These are phyloP conservation scores for Platorchestia sp. DNA, from an alignment of 1,140 invertebrate genomes.

Conservation along the genomic window DNA sequence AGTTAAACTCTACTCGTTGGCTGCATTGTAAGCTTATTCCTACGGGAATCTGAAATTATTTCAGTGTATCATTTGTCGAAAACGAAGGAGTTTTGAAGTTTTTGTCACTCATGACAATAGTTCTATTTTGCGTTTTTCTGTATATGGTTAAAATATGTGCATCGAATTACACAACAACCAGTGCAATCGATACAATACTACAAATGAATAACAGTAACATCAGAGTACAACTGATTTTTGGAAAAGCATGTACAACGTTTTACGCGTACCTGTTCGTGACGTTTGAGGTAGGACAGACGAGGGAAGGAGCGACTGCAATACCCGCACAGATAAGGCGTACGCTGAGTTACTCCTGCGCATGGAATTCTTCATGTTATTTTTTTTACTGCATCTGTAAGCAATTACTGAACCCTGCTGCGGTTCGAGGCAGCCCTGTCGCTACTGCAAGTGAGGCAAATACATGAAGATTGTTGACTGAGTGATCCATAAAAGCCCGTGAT, in stretches of 20 bases:
- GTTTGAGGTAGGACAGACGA: conserved; percentile 86
- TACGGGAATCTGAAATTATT: background rate
- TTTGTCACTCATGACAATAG: no score
- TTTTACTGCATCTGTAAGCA: background rate
- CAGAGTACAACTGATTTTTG: background rate
- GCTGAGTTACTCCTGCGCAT: conserved; percentile 77
- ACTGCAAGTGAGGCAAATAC: background rate
- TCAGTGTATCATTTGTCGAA: no score
- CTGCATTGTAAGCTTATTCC: no score
- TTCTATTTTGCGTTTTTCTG: no score
- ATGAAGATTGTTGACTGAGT: background rate
- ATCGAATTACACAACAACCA: no score
- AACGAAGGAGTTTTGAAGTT: no score
- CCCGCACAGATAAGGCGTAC: conserved; percentile 88
- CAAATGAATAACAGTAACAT: background rate
- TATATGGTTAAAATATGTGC: no score
- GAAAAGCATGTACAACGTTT: background rate
- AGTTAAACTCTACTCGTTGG: no score
- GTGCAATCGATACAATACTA: background rate
- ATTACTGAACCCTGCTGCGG: background rate
- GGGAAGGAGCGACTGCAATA: conserved; percentile 94
- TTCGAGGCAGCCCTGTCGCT: background rate
- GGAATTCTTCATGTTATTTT: conserved; percentile 21
- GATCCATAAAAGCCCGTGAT: background rate
- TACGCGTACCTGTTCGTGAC: conserved; percentile 88